Conservation (phyloP, 1,140 invertebrate species). For the Uloborus diversus region DNA sequence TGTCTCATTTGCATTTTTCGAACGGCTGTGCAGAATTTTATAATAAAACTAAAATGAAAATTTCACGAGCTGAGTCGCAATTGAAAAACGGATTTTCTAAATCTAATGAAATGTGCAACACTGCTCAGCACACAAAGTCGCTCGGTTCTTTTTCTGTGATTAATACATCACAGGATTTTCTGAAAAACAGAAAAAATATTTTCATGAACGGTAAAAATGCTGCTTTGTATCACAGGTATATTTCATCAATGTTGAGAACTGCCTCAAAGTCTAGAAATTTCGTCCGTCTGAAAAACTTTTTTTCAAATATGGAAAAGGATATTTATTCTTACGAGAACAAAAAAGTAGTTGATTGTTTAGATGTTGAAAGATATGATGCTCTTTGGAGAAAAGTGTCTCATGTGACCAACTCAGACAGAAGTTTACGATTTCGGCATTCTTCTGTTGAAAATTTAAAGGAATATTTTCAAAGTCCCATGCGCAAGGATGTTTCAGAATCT, state of each 20-base stretch:
- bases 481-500: neutral
- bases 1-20: no score
- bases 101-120: no score
- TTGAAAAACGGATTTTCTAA: no score
- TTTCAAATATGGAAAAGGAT: conserved; percentile 85
- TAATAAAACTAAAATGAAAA: no score
- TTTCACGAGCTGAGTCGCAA: no score
- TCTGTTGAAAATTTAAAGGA: conserved; percentile 48
- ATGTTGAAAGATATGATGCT: neutral
- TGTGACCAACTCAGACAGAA: conserved; percentile 72
- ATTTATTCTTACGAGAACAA: no score
- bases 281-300: conserved; percentile 85
- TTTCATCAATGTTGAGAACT: conserved; percentile 77
- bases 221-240: conserved; percentile 68
- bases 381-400: neutral
- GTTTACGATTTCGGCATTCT: conserved; percentile 56
- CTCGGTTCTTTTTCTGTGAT: no score
- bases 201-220: conserved; percentile 14
- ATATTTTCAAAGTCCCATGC: neutral
- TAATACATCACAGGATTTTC: no score
- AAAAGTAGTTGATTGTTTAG: no score
- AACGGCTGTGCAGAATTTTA: no score
- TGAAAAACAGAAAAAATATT: neutral
- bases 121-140: no score
- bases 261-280: conserved; percentile 81